These are phyloP conservation scores for Globicephala melas DNA, from an alignment of 2,113 vertebrate species.

Conservation along the genomic window DNA sequence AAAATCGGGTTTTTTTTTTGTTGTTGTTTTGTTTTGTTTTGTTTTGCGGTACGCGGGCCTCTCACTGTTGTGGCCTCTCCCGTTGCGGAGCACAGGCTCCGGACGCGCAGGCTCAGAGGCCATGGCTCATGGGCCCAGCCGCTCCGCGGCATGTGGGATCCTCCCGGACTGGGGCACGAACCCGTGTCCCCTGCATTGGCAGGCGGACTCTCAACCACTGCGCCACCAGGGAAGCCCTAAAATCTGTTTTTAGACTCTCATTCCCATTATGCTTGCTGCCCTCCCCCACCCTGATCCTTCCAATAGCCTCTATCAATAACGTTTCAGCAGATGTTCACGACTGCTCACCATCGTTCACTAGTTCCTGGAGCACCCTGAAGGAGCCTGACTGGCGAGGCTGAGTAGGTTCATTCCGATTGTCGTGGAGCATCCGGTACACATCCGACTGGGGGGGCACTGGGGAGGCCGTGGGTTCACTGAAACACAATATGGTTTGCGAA, in stretches of 20 bases:
- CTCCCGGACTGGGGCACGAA: no score
- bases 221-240: no score
- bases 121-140: no score
- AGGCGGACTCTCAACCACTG: no score
- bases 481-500: neutral
- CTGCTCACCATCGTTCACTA: slow-evolving; percentile 91
- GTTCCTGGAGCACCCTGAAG: slow-evolving; percentile 95
- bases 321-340: neutral
- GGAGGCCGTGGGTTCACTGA: slow-evolving; percentile 85
- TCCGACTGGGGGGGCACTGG: slow-evolving; percentile 91
- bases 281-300: neutral
- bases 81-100: no score
- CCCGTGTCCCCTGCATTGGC: no score
- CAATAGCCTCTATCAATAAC: neutral
- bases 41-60: no score
- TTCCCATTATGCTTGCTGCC: neutral
- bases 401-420: slow-evolving; percentile 84
- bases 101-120: no score
- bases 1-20: neutral
- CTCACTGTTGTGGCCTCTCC: no score
- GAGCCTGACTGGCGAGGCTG: slow-evolving; percentile 96
- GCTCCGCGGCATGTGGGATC: no score
- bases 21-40: no score
- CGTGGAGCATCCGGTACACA: slow-evolving; percentile 94
- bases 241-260: neutral